A percentile compares a stretch with the other conserved stretches of the same genome.
Evolutionary conservation across 2,888 invertebrate genomes (phyloP).

Genomic region (Andricus quercusramuli): DNA sequence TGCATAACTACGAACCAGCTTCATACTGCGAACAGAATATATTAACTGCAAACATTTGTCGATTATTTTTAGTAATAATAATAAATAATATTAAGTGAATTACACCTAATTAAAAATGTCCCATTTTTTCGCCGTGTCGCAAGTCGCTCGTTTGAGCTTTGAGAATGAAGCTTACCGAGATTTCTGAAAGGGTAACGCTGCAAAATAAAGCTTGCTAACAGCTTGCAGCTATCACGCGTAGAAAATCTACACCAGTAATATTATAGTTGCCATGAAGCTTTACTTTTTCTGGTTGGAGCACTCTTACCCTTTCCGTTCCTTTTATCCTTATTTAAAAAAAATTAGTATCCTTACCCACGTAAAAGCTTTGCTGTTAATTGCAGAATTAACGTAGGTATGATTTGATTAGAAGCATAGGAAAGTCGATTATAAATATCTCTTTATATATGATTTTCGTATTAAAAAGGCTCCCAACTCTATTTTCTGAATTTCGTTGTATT

Average conservation of each 20-base stretch:
- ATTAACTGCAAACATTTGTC: no score
- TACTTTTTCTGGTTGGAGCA: conserved; percentile 45
- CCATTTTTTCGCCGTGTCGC: conserved; percentile 52
- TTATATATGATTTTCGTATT: not conserved
- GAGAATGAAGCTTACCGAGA: conserved; percentile 53
- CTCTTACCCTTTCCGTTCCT: not conserved
- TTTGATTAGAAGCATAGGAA: not conserved
- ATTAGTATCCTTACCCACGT: not conserved
- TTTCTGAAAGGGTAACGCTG: conserved; percentile 49
- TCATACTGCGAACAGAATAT: no score
- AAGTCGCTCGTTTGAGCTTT: conserved; percentile 52
- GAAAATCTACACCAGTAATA: conserved; percentile 46
- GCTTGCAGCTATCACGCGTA: conserved; percentile 58
- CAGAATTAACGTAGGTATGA: not conserved
- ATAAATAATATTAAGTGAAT: not conserved
- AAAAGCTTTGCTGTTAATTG: not conserved
- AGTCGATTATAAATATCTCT: not conserved
- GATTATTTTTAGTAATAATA: no score
- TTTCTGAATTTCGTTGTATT: not conserved
- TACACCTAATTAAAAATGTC: not conserved
- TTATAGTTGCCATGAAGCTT: conserved; percentile 50
- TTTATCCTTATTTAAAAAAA: not conserved
- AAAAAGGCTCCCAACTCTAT: not conserved
- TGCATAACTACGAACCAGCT: no score
- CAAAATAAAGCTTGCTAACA: conserved; percentile 53